These are phyloP conservation scores for Metaphire vulgaris DNA, from an alignment of 1,140 invertebrate species.

Conservation along the genomic window DNA sequence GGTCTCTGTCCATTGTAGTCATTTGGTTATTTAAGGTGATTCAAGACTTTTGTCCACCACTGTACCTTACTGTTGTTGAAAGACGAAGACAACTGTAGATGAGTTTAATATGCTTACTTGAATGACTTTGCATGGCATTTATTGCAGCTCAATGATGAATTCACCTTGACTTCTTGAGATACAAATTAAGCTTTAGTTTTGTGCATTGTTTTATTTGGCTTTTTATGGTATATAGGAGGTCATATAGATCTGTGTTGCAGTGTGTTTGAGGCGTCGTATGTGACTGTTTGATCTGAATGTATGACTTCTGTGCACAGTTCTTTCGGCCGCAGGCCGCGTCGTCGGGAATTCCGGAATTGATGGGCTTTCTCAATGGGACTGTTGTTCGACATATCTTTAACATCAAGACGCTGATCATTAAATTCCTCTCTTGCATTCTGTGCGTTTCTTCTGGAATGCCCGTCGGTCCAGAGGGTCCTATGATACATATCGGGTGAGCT, in stretches of 20 bases:
- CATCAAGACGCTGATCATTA: constrained; percentile 51
- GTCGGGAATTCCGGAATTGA: constrained; percentile 53
- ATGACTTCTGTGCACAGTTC: constrained; percentile 43
- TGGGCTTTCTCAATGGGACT: constrained; percentile 53
- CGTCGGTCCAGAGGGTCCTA: constrained; percentile 54
- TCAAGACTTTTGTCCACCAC: background rate
- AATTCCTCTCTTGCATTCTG: constrained; percentile 51
- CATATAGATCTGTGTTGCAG: too few species aligned
- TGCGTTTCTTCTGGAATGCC: constrained; percentile 53
- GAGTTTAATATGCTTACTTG: too few species aligned
- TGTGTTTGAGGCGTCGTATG: too few species aligned
- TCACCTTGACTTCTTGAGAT: too few species aligned
- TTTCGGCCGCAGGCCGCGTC: constrained; percentile 52
- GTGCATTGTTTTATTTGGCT: too few species aligned
- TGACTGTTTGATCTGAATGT: too few species aligned
- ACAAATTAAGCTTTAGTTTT: too few species aligned
- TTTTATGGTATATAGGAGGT: too few species aligned
- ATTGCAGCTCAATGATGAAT: too few species aligned
- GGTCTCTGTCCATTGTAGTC: too few species aligned
- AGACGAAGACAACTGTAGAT: background rate
- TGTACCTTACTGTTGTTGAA: background rate
- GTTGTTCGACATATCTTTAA: constrained; percentile 50
- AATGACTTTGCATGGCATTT: too few species aligned
- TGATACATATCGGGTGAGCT: constrained; percentile 51
- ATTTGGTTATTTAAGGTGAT: too few species aligned